Conservation (phyloP, 2,888 invertebrate species). For the Macrophya alboannulata region DNA sequence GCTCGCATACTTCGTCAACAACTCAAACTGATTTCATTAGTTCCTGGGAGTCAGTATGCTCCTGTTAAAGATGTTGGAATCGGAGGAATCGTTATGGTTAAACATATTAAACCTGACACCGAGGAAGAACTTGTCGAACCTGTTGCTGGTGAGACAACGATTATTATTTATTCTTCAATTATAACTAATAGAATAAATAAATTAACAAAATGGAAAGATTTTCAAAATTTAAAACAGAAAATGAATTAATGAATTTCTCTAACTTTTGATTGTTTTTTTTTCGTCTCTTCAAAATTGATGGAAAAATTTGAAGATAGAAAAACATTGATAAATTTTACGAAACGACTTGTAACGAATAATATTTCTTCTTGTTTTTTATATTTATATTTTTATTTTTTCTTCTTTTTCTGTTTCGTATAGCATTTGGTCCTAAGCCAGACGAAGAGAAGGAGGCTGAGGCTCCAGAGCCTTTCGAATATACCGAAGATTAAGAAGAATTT, state of each 20-base stretch:
- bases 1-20: constrained; percentile 97
- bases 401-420: constrained; percentile 74
- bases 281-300: background rate
- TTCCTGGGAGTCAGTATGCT: constrained; percentile 90
- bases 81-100: constrained; percentile 98
- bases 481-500: constrained; percentile 86
- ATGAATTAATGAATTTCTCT: background rate
- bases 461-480: constrained; percentile 98
- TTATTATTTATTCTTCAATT: background rate
- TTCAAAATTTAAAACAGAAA: constrained; percentile 1
- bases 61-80: constrained; percentile 96
- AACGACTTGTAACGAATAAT: no score
- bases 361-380: background rate
- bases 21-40: constrained; percentile 88
- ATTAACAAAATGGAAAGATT: background rate
- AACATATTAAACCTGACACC: constrained; percentile 89
- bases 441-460: constrained; percentile 98
- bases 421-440: constrained; percentile 94
- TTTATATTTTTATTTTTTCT: background rate
- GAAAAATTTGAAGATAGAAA: background rate
- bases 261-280: background rate
- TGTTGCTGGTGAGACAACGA: constrained; percentile 84
- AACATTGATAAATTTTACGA: background rate
- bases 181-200: background rate
- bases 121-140: constrained; percentile 95